Evolutionary conservation across 2,113 vertebrate genomes (phyloP).

Genomic region (Embiotoca jacksoni): DNA sequence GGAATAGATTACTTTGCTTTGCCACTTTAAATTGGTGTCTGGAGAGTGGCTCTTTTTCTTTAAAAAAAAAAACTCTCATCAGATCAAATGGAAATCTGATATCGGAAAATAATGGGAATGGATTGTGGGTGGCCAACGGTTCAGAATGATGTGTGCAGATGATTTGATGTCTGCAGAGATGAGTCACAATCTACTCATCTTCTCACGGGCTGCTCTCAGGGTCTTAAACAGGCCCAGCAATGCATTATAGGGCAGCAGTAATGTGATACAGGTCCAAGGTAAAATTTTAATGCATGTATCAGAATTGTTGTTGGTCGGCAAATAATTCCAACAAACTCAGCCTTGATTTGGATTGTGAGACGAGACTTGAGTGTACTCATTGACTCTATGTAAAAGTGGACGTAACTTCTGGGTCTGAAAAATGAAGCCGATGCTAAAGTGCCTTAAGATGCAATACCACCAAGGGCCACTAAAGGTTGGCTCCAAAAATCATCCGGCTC

Average conservation of each 20-base stretch:
- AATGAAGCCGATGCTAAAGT: too few species aligned
- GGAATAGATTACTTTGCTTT: slow-evolving; percentile 80
- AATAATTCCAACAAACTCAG: slow-evolving; percentile 28
- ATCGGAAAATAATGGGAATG: slow-evolving; percentile 63
- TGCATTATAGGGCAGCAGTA: slow-evolving; percentile 1
- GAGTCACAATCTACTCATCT: slow-evolving; percentile 16
- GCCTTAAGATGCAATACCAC: too few species aligned
- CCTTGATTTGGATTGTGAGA: not conserved
- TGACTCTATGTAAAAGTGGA: not conserved
- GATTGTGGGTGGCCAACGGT: slow-evolving; percentile 61
- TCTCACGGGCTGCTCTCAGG: not conserved
- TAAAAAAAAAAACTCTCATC: slow-evolving; percentile 46
- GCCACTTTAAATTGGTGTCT: slow-evolving; percentile 74
- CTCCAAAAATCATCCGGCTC: too few species aligned
- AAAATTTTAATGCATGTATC: slow-evolving; percentile 9
- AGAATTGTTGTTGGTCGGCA: not conserved
- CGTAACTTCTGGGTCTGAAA: too few species aligned
- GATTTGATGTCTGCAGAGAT: slow-evolving; percentile 50
- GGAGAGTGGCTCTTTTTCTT: slow-evolving; percentile 42
- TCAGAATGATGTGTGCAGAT: slow-evolving; percentile 39
- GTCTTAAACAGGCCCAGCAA: slow-evolving; percentile 5
- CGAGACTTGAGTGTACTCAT: slow-evolving; percentile 1
- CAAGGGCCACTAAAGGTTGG: too few species aligned
- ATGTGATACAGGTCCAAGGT: slow-evolving; percentile 25
- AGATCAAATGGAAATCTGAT: slow-evolving; percentile 79